Evolutionary conservation across 92 coral and sea anemone species (phyloP).

Genomic region (Meandrina meandrites): DNA sequence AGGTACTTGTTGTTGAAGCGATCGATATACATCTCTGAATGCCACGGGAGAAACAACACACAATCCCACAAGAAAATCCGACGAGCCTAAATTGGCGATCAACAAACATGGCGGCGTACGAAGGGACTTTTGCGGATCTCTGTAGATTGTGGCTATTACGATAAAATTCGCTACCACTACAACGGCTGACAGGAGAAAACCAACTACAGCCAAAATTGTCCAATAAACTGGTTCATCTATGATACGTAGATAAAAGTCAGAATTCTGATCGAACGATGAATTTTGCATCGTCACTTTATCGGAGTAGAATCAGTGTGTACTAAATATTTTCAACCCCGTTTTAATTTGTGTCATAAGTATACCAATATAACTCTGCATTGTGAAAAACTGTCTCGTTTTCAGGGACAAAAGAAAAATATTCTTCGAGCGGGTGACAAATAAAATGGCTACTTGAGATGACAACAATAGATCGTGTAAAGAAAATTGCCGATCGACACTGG

Average conservation of each 20-base stretch:
- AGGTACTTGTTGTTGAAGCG: background rate
- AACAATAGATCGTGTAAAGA: too few species aligned
- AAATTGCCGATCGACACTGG: background rate
- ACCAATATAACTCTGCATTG: background rate
- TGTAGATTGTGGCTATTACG: slow-evolving; percentile 9
- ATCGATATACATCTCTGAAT: slow-evolving; percentile 34
- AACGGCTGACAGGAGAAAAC: slow-evolving; percentile 10
- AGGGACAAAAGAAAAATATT: background rate
- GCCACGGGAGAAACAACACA: slow-evolving; percentile 30
- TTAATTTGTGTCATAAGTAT: background rate
- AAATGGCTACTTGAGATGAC: too few species aligned
- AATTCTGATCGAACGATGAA: background rate
- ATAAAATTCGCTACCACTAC: slow-evolving; percentile 5
- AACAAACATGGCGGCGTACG: slow-evolving; percentile 32
- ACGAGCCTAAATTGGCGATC: slow-evolving; percentile 34
- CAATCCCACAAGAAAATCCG: slow-evolving; percentile 38
- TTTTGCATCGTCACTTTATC: slow-evolving; percentile 1
- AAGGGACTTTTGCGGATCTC: slow-evolving; percentile 27
- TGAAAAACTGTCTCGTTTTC: background rate
- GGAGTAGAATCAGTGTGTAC: background rate
- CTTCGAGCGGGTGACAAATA: background rate
- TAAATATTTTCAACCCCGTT: background rate
- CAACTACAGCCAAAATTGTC: slow-evolving; percentile 17
- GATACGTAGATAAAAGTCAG: slow-evolving; percentile 29
- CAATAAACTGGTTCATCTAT: slow-evolving; percentile 21